Evolutionary conservation across 1,140 invertebrate genomes (phyloP), one percentile per base, ranked within the genome.

Genomic region (Cepaea nemoralis): DNA sequence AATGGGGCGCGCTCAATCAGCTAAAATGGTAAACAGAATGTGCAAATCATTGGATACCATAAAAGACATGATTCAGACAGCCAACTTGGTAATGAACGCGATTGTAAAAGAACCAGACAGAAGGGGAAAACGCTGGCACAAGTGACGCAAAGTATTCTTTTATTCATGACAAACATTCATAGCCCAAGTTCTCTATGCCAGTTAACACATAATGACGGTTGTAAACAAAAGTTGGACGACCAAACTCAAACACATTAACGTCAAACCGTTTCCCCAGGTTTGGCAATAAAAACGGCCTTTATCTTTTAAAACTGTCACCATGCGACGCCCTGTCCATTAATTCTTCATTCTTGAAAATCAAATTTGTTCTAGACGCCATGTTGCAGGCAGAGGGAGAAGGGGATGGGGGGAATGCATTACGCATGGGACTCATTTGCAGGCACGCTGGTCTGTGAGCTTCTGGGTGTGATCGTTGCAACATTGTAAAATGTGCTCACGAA

Each of bases 301-400:
- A 71, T 39, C 69, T 45, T 45, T 71, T 27, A 39, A 71, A 39
- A 40, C 69, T 71, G 69, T 71, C 69, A 71, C 69, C 69, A 71
- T 39, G 37, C 22, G 69, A 40, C 69, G n/a, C n/a, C 40, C 69
- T 71, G 37, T 39, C 69, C 69, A 71, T 71, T 71, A 71, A 24
- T 71, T 71, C 69, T 45, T 24, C 22, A 33, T 39, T 45, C 69
- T 45, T 40, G 69, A 39, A 71, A 71, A 71, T 71, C 69, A 71
- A 71, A 71, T 71, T 71, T 71, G 27, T 31, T 16, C 59, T 63
- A 63, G 27, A 63, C n/a, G 59, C 59, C n/a, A 31, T 31, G 59
- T 63, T 63, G n/a, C 19, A 27, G n/a, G 59, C 59, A 6, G 59
- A 16, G 22, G 3, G 59, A 31, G 59, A 63, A 19, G 19, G 19